Conservation (phyloP, 37 sponge, comb jelly and placozoan genomes). For the Diacarnus erythraeanus region DNA sequence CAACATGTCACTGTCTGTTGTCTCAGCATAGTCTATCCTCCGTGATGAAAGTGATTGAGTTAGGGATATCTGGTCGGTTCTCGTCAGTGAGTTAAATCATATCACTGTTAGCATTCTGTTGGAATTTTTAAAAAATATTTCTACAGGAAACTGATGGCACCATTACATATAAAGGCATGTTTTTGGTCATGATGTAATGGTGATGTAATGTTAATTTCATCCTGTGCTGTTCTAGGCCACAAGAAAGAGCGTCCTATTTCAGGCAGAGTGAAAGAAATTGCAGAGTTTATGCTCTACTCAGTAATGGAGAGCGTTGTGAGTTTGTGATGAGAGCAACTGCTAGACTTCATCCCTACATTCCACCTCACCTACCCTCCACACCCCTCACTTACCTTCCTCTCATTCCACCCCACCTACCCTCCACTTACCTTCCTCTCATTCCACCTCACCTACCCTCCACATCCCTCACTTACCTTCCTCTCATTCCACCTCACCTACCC, state of each 20-base stretch:
- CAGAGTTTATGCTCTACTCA: conserved; percentile 69
- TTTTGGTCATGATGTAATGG: neutral
- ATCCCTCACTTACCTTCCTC: too few relatives aligned
- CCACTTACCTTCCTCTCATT: too few relatives aligned
- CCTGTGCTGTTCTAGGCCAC: too few relatives aligned
- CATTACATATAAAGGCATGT: neutral
- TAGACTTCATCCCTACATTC: neutral
- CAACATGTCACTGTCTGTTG: too few relatives aligned
- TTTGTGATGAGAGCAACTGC: neutral
- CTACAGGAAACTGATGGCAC: too few relatives aligned
- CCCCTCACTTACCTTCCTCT: neutral
- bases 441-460: too few relatives aligned
- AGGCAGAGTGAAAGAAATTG: conserved; percentile 81
- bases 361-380: neutral
- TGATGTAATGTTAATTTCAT: neutral
- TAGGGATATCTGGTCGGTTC: conserved; percentile 76
- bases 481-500: too few relatives aligned
- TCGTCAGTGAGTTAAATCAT: conserved; percentile 56
- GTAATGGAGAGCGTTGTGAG: conserved; percentile 80
- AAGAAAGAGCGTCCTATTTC: conserved; percentile 79
- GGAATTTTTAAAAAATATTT: too few relatives aligned
- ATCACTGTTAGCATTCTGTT: too few relatives aligned
- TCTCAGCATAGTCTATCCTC: conserved; percentile 43
- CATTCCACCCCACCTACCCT: too few relatives aligned
- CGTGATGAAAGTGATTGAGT: conserved; percentile 75